Evolutionary conservation across 1,140 invertebrate genomes (phyloP), one percentile per base, ranked within the genome.

Genomic region (Brachionus rotundiformis): DNA sequence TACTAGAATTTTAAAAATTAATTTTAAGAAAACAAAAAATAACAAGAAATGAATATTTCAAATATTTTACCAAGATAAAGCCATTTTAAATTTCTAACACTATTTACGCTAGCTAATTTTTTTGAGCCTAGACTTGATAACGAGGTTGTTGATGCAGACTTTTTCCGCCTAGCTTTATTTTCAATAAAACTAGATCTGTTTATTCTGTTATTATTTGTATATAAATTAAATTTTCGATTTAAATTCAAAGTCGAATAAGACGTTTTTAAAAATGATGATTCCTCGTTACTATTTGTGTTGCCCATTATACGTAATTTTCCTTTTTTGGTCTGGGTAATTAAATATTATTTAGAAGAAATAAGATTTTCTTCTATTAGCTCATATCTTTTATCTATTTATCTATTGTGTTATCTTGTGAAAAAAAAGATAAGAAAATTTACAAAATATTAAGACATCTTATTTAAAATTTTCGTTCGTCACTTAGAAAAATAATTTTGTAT

Each of bases 221-320:
- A 79, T 1, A 79, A 33, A 63, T 54, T 63, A 41, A 59, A 59
- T 79, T 59, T 79, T 29, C 36, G 31, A 41, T 79, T 79, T 23
- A 79, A 41, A 79, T 79, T 79, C 16, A 79, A 23, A n/a, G 76
- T 79, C 0, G 76, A 79, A 19, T 79, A 79, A 19, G 76, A 39
- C 8, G 76, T 59, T 79, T 79, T 79, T 31, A 59, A 33, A 59
- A 79, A 79, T 10, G 33, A 25, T 25, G 27, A 44, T 19, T 73
- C 68, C 11, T 29, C 68, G 11, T 41, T 63, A 33, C 33, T 63
- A 23, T 29, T 29, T 23, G n/a, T 49, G 41, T 79, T 79, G 29
- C 76, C 76, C 76, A 79, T 79, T 54, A 8, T 77, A 44, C 10
- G 11, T 16, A 16, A n/a, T 54, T 41, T 63, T 29, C 8, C 41